A percentile compares a stretch with the other conserved stretches of the same genome.
Evolutionary conservation across 2,797 vertebrate genomes (phyloP).

Genomic region (Ciconia nigra): DNA sequence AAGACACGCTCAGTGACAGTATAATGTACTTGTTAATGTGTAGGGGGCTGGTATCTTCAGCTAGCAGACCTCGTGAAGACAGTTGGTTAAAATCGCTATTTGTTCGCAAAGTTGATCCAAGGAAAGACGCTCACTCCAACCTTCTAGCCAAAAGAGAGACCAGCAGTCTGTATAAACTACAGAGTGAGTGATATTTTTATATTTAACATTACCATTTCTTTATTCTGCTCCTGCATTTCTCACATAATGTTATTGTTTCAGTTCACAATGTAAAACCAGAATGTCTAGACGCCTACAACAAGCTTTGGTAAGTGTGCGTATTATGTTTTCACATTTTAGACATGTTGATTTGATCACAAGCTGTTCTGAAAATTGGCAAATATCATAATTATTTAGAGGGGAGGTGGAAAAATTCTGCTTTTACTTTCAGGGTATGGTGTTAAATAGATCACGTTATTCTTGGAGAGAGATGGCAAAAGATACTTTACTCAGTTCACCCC

Average conservation of each 20-base stretch:
- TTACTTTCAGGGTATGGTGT: not conserved
- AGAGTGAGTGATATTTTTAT: slow-evolving; percentile 80
- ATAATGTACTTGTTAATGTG: not conserved
- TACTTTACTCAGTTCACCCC: not conserved
- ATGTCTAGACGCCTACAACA: slow-evolving; percentile 94
- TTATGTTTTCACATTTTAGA: not conserved
- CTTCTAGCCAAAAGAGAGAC: slow-evolving; percentile 95
- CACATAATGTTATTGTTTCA: slow-evolving; percentile 72
- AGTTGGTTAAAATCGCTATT: slow-evolving; percentile 97
- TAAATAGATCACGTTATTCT: not conserved
- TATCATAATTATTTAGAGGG: not conserved
- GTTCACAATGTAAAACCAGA: slow-evolving; percentile 99
- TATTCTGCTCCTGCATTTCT: not conserved
- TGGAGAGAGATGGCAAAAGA: not conserved
- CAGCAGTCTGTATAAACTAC: slow-evolving; percentile 95
- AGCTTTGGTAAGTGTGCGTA: slow-evolving; percentile 86
- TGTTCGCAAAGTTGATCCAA: slow-evolving; percentile 94
- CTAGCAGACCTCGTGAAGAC: slow-evolving; percentile 81
- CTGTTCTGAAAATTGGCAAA: not conserved
- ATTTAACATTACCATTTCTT: not conserved
- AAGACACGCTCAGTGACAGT: not conserved
- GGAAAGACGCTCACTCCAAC: slow-evolving; percentile 94
- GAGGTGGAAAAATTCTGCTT: not conserved
- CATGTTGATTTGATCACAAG: not conserved
- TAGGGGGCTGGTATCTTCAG: slow-evolving; percentile 81